phyloP scores from a whole-genome alignment of 2,888 invertebrate genomes.

The Hanleya hanleyi region DNA sequence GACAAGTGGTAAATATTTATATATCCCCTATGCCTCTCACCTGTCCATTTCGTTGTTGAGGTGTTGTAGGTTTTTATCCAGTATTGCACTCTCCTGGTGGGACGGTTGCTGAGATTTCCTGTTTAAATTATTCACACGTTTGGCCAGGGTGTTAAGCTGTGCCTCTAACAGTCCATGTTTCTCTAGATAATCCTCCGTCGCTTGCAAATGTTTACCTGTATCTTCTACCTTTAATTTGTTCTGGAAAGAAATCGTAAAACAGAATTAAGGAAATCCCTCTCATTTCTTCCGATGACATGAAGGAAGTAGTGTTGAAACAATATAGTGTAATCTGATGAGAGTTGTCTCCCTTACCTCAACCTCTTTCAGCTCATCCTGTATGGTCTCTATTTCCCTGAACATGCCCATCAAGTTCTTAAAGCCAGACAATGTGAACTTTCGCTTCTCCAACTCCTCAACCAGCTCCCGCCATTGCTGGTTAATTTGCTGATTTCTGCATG shows the following conservation, averaged over 20 bases:
- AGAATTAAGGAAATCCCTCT: no score
- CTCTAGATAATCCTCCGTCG: conserved; percentile 94
- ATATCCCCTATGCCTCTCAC: conserved; percentile 40
- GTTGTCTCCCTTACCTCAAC: conserved; percentile 87
- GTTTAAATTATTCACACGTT: conserved; percentile 86
- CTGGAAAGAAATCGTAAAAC: conserved; percentile 69
- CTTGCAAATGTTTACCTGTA: conserved; percentile 93
- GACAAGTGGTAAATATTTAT: neutral
- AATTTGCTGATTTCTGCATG: conserved; percentile 82
- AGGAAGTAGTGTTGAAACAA: no score
- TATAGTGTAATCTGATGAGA: neutral
- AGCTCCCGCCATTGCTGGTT: conserved; percentile 90
- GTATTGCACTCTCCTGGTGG: conserved; percentile 74
- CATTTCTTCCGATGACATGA: no score
- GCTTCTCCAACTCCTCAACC: conserved; percentile 87
- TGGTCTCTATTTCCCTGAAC: conserved; percentile 92
- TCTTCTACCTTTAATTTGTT: conserved; percentile 86
- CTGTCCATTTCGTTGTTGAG: conserved; percentile 86
- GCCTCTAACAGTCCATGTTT: conserved; percentile 94
- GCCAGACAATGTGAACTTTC: conserved; percentile 74
- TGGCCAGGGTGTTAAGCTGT: conserved; percentile 91
- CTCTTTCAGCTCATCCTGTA: conserved; percentile 87
- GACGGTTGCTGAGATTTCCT: conserved; percentile 96
- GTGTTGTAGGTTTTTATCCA: conserved; percentile 83
- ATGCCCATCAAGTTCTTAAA: conserved; percentile 91